These are phyloP conservation scores for Diachasma alloeum DNA, from an alignment of 1,140 invertebrate species.

Conservation along the genomic window DNA sequence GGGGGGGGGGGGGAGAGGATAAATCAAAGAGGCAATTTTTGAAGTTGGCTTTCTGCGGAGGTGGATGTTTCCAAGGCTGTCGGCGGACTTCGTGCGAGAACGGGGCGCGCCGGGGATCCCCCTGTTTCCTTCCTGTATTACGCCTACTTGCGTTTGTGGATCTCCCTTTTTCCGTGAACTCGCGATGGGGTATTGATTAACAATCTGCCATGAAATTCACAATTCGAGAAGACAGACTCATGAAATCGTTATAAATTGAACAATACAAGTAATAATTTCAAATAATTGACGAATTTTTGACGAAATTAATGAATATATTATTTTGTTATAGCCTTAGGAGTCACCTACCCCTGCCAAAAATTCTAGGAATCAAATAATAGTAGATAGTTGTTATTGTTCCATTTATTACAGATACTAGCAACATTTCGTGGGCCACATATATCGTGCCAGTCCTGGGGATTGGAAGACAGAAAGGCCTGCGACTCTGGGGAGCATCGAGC, in stretches of 20 bases:
- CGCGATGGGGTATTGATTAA: too few relatives aligned
- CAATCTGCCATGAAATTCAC: too few relatives aligned
- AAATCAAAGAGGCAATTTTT: background rate
- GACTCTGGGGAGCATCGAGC: conserved; percentile 48
- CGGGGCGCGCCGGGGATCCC: background rate
- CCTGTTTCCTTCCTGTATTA: background rate
- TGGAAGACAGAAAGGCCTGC: conserved; percentile 44
- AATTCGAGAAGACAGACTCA: too few relatives aligned
- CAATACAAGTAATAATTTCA: too few relatives aligned
- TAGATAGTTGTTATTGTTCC: background rate
- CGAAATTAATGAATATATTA: too few relatives aligned
- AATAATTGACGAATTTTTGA: too few relatives aligned
- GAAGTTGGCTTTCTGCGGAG: background rate
- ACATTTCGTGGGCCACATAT: conserved; percentile 32
- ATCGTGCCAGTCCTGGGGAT: conserved; percentile 43
- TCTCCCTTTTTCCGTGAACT: background rate
- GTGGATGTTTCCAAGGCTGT: background rate
- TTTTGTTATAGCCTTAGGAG: too few relatives aligned
- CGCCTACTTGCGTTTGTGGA: background rate
- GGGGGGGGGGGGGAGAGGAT: background rate
- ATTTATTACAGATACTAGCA: background rate
- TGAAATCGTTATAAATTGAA: too few relatives aligned
- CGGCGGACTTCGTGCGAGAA: background rate
- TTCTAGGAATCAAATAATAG: too few relatives aligned
- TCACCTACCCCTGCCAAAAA: too few relatives aligned